Evolutionary conservation across 2,113 vertebrate species (phyloP), one percentile per base, ranked within the genome.

Genomic region (Typhlomys cinereus): DNA sequence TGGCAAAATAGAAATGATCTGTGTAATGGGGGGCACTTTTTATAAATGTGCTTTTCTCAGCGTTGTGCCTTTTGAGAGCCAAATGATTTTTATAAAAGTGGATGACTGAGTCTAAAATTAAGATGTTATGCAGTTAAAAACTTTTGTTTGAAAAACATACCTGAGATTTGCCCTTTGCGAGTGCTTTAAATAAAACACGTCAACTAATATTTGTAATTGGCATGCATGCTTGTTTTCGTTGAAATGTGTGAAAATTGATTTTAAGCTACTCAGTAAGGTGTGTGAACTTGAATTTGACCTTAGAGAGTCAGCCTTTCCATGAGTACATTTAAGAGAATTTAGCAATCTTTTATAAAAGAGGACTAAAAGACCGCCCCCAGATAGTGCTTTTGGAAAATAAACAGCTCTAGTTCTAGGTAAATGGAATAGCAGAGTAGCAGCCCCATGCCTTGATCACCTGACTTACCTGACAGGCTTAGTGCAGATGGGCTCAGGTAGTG

Each of bases 371-470:
- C 41, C 11, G n/a, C 90, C 89, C 39, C 20, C 54, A 91, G 41
- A 73, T 54, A 89, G 21, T 88, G 20, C n/a, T 94, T 95, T 92
- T 85, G 36, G 69, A 46, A 91, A 75, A 91, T 6, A 79, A 75
- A 90, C 50, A n/a, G 61, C 88, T 90, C 41, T 69, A 88, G n/a
- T 80, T 93, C 29, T 91, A 71, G 95, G 54, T 91, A 88, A 85
- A 69, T 75, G 67, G 50, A 92, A n/a, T 76, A 82, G 67, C 6
- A 78, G 44, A 64, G 29, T 88, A 82, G 59, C n/a, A 91, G 57
- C 85, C 59, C 50, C 23, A 1, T 82, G 57, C 29, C 82, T 54
- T 34, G 67, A 27, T 73, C 52, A 41, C 36, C 17, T 83, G 88
- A 91, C 64, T 91, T 76, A 71, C 69, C 34, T 83, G 88, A 89